Evolutionary conservation across 2,797 vertebrate genomes (phyloP).

Genomic region (Aplochiton taeniatus): DNA sequence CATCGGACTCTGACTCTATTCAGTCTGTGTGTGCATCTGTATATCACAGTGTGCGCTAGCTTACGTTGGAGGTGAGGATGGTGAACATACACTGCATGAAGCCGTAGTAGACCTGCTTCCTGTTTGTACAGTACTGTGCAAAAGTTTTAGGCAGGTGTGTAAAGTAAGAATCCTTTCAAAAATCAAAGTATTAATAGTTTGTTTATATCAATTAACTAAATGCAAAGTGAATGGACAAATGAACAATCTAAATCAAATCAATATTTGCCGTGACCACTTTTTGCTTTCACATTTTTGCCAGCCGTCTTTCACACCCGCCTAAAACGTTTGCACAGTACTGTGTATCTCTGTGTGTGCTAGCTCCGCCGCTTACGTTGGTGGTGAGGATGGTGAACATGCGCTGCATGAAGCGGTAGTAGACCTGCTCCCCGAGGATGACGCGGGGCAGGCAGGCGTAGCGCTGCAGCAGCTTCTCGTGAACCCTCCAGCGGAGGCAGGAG

Average conservation of each 20-base stretch:
- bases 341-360: background rate
- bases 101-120: slow-evolving; percentile 91
- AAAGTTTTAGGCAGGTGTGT: too few species aligned
- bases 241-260: too few species aligned
- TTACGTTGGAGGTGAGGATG: slow-evolving; percentile 91
- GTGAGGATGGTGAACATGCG: slow-evolving; percentile 91
- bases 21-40: background rate
- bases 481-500: slow-evolving; percentile 90
- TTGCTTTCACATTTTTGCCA: too few species aligned
- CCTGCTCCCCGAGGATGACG: slow-evolving; percentile 88
- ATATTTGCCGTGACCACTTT: too few species aligned
- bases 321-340: too few species aligned
- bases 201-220: too few species aligned
- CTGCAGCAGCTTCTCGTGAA: slow-evolving; percentile 90
- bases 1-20: too few species aligned
- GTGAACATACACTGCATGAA: slow-evolving; percentile 90
- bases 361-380: slow-evolving; percentile 83
- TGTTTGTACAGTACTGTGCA: too few species aligned
- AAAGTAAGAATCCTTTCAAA: too few species aligned
- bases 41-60: slow-evolving; percentile 26
- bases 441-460: slow-evolving; percentile 88
- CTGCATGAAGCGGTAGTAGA: slow-evolving; percentile 91
- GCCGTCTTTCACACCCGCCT: too few species aligned
- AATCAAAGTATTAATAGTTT: too few species aligned
- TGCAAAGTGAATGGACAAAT: too few species aligned